A percentile compares a stretch with the other conserved stretches of the same genome.
These are phyloP conservation scores for Dicrostonyx torquatus DNA, from an alignment of 2,797 vertebrate genomes.

Conservation along the genomic window DNA sequence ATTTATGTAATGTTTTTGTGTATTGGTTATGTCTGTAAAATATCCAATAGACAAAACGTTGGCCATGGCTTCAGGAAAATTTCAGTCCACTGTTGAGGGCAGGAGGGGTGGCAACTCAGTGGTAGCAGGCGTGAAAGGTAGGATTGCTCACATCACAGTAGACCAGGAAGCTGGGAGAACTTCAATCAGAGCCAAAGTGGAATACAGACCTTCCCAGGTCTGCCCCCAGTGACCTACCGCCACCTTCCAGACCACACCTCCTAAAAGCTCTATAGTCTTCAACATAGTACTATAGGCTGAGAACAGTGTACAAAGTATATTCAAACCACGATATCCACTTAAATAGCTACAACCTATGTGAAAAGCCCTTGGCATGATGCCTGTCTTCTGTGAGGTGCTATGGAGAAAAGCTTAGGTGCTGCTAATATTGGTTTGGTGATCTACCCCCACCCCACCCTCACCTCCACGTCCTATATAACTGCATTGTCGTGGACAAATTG, in stretches of 20 bases:
- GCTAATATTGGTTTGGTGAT: background rate
- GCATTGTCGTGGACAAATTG: background rate
- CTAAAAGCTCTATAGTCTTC: background rate
- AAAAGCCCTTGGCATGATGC: background rate
- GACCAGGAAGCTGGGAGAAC: background rate
- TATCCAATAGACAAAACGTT: background rate
- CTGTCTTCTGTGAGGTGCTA: background rate
- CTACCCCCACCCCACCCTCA: background rate
- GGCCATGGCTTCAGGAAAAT: background rate
- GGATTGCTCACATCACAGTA: no score
- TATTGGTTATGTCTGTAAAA: background rate
- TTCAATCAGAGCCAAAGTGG: background rate
- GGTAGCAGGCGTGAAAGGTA: background rate
- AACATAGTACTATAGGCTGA: background rate
- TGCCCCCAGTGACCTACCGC: background rate
- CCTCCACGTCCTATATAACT: background rate
- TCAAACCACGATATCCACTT: background rate
- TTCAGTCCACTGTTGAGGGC: background rate
- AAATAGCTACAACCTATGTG: background rate
- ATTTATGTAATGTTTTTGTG: background rate
- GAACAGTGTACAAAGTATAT: background rate
- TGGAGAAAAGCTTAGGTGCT: background rate
- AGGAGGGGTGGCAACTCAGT: background rate
- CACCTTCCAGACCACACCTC: background rate
- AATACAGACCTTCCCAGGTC: background rate